phyloP scores from a whole-genome alignment of 1,140 invertebrate species.

The Trichogramma pretiosum region DNA sequence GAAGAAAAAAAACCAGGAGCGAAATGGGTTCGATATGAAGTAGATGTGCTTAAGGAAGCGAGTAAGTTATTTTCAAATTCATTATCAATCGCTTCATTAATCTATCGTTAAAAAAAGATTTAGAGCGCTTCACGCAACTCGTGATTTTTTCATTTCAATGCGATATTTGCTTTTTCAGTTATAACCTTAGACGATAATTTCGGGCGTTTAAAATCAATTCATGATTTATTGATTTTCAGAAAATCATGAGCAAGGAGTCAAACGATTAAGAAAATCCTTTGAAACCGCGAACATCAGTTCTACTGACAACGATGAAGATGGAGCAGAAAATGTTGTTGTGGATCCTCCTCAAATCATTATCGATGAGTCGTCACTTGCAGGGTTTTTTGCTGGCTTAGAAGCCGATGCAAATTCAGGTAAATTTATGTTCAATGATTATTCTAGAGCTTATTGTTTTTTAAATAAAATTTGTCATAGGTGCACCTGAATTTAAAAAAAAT shows the following conservation, averaged over 20 bases:
- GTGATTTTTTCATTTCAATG: not conserved
- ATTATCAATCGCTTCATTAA: not conserved
- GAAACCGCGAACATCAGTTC: not conserved
- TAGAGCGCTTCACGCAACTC: not conserved
- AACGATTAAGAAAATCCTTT: not conserved
- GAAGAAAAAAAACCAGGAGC: not conserved
- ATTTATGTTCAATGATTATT: not conserved
- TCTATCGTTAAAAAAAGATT: not conserved
- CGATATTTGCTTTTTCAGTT: not conserved
- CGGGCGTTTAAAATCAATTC: not conserved
- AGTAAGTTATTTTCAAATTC: not conserved
- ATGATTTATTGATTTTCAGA: not conserved
- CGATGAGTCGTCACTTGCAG: not conserved
- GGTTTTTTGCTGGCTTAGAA: not conserved
- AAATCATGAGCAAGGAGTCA: not conserved
- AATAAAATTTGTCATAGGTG: too few relatives aligned
- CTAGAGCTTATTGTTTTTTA: too few relatives aligned
- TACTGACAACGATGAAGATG: not conserved
- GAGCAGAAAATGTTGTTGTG: not conserved
- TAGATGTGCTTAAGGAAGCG: constrained; percentile 2
- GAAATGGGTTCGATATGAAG: not conserved
- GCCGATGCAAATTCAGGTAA: not conserved
- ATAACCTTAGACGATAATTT: not conserved
- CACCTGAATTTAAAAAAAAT: too few relatives aligned
- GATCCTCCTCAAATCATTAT: not conserved